These are phyloP conservation scores for Halichondria panicea DNA, from an alignment of 37 sponge, comb jelly and placozoan genomes.

Conservation along the genomic window DNA sequence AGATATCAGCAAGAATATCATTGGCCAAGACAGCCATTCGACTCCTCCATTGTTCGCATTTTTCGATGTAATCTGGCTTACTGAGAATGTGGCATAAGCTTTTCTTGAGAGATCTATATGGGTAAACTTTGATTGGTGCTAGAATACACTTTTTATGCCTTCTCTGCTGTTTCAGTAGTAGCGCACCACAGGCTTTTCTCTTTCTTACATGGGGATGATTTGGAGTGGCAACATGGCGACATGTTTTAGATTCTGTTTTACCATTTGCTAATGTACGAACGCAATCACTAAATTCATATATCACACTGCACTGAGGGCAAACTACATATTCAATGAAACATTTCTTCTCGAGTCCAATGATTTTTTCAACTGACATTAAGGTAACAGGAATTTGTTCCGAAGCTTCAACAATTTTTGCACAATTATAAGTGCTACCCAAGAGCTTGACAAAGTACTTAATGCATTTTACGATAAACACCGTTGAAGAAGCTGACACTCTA, in stretches of 20 bases:
- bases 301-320: background rate
- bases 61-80: background rate
- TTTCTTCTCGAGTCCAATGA: background rate
- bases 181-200: background rate
- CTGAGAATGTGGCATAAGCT: background rate
- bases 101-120: background rate
- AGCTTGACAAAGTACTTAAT: too few relatives aligned
- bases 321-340: background rate
- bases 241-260: background rate
- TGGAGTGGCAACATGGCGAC: background rate
- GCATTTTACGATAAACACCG: too few relatives aligned
- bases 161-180: background rate
- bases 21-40: background rate
- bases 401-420: too few relatives aligned
- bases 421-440: too few relatives aligned
- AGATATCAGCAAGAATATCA: conserved; percentile 29
- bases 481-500: too few relatives aligned
- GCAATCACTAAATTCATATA: background rate
- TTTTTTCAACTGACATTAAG: too few relatives aligned
- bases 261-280: background rate
- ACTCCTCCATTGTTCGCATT: conserved; percentile 36
- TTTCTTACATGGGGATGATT: background rate
- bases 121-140: background rate
- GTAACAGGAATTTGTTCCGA: too few relatives aligned
- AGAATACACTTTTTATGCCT: background rate